Percentiles rank a stretch among this genome's conserved stretches.
phyloP scores from a whole-genome alignment of 1,140 invertebrate genomes.

The Rhynchophorus ferrugineus region DNA sequence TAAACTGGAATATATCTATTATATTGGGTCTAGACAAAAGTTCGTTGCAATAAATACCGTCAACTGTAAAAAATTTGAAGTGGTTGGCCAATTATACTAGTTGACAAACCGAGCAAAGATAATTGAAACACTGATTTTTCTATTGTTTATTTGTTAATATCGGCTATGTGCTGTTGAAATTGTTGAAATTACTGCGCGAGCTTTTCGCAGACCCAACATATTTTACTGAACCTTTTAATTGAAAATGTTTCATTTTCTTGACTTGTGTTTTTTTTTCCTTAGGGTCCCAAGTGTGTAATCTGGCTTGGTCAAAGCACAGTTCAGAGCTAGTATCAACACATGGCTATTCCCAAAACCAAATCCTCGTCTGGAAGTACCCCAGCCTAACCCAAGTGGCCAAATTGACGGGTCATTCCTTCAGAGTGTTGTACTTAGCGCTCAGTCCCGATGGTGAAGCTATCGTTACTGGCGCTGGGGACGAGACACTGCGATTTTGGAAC shows the following conservation, averaged over 20 bases:
- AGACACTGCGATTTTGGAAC: conserved; percentile 98
- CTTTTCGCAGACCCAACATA: too few relatives aligned
- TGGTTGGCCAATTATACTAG: too few relatives aligned
- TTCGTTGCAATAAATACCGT: too few relatives aligned
- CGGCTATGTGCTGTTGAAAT: too few relatives aligned
- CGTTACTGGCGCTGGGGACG: conserved; percentile 98
- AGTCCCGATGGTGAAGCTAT: conserved; percentile 99
- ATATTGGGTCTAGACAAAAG: background rate
- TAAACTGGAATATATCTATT: background rate
- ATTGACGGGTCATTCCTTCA: conserved; percentile 94
- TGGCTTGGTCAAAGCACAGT: conserved; percentile 99
- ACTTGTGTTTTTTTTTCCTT: conserved; percentile 11
- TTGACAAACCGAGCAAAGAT: too few relatives aligned
- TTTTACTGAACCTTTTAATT: too few relatives aligned
- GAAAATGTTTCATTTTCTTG: too few relatives aligned
- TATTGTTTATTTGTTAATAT: too few relatives aligned
- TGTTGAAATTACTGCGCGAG: too few relatives aligned
- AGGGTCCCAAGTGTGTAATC: conserved; percentile 97
- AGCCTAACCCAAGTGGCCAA: conserved; percentile 95
- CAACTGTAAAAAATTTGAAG: too few relatives aligned
- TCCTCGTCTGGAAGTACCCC: conserved; percentile 99
- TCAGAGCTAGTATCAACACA: conserved; percentile 98
- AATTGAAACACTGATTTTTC: too few relatives aligned
- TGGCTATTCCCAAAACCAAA: conserved; percentile 99
- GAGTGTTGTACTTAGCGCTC: conserved; percentile 95